A percentile compares a stretch with the other conserved stretches of the same genome.
These are phyloP conservation scores for Argyrosomus japonicus DNA, from an alignment of 2,113 vertebrate species.

Conservation along the genomic window DNA sequence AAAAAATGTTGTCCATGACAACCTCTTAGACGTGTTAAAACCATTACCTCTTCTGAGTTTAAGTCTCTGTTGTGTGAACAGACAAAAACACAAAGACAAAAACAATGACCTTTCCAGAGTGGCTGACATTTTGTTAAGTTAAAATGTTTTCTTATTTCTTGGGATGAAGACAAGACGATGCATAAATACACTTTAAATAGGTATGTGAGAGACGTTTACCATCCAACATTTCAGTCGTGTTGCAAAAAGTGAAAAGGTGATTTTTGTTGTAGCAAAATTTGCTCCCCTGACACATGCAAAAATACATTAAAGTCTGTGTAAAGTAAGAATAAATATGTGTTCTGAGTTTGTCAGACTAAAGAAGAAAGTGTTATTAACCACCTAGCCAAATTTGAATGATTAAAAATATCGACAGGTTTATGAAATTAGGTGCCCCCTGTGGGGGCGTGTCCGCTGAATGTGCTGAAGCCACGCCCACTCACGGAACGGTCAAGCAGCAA, in stretches of 20 bases:
- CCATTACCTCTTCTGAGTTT: neutral
- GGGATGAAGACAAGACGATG: neutral
- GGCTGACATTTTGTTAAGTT: conserved; percentile 15
- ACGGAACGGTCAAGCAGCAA: too few relatives aligned
- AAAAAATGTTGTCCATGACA: neutral
- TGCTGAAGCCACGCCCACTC: too few relatives aligned
- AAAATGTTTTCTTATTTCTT: conserved; percentile 3
- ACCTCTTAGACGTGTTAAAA: neutral
- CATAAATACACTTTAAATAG: neutral
- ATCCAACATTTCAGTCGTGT: neutral
- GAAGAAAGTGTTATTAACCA: too few relatives aligned
- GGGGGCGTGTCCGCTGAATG: too few relatives aligned
- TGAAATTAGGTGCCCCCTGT: too few relatives aligned
- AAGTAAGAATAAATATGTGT: too few relatives aligned
- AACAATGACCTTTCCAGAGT: conserved; percentile 25
- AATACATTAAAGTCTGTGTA: neutral
- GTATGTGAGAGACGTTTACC: neutral
- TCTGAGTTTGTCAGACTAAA: too few relatives aligned
- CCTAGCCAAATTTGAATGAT: too few relatives aligned
- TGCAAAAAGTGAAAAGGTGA: neutral
- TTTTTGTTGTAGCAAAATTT: neutral
- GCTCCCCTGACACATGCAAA: neutral
- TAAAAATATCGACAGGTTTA: too few relatives aligned
- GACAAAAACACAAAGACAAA: neutral
- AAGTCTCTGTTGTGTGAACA: neutral